Evolutionary conservation across 2,797 vertebrate species (phyloP).

Genomic region (Crossoptilon crossoptilon): DNA sequence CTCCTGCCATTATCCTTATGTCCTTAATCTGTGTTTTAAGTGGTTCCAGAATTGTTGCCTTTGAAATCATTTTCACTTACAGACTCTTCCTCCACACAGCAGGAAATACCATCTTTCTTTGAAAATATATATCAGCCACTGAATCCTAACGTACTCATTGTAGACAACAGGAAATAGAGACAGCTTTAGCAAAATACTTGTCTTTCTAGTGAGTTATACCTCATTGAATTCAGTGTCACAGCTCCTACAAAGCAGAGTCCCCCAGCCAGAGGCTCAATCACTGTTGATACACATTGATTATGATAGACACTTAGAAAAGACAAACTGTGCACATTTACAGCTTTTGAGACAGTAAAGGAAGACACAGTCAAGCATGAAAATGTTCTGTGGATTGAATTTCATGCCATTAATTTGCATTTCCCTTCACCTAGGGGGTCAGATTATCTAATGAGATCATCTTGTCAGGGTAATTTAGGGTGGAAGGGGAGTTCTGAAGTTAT

Average conservation of each 20-base stretch:
- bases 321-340: not conserved
- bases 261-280: not conserved
- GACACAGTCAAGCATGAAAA: not conserved
- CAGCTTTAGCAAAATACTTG: not conserved
- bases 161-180: not conserved
- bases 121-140: not conserved
- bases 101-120: not conserved
- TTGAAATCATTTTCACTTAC: not conserved
- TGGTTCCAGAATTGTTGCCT: not conserved
- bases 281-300: not conserved
- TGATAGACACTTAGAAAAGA: not conserved
- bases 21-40: not conserved
- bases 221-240: not conserved
- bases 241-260: not conserved
- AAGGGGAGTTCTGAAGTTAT: not conserved
- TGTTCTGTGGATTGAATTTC: not conserved
- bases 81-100: not conserved
- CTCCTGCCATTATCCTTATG: not conserved
- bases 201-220: not conserved
- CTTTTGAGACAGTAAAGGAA: not conserved
- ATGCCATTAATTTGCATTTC: not conserved
- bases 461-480: not conserved
- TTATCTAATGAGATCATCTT: slow-evolving; percentile 18
- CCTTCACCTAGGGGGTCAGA: not conserved
- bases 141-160: not conserved